phyloP scores from a whole-genome alignment of 2,113 vertebrate genomes.

The Cyanoderma ruficeps region DNA sequence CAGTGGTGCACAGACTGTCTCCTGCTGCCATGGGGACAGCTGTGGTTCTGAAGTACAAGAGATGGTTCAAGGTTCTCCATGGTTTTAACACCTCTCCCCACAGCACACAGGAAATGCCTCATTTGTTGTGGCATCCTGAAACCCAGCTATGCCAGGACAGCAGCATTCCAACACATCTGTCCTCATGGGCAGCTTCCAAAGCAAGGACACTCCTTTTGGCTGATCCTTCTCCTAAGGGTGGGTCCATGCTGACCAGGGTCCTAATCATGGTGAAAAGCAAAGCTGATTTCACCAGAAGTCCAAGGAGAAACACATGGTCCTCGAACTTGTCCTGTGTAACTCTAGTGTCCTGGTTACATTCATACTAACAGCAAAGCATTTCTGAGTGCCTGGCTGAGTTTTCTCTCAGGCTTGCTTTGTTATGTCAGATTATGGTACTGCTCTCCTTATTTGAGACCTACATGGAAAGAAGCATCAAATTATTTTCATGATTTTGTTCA shows the following conservation, averaged over 20 bases:
- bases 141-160: rapidly evolving
- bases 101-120: background rate
- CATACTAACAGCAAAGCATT: background rate
- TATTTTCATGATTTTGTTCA: background rate
- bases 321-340: background rate
- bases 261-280: background rate
- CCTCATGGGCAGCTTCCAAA: rapidly evolving
- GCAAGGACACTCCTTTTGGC: rapidly evolving
- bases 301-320: background rate
- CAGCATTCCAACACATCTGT: rapidly evolving
- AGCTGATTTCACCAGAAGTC: background rate
- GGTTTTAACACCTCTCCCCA: background rate
- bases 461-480: background rate
- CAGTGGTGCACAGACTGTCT: background rate
- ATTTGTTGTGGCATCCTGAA: background rate
- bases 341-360: background rate
- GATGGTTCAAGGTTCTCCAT: background rate
- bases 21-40: background rate
- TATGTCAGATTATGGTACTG: background rate
- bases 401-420: background rate
- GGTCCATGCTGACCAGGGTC: rapidly evolving
- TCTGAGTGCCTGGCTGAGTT: background rate
- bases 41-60: background rate
- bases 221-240: background rate
- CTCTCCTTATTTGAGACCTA: background rate